Percentiles rank a stretch among this genome's conserved stretches.
These are phyloP conservation scores for Didymodactylos carnosus DNA, from an alignment of 2,888 invertebrate species.

Conservation along the genomic window DNA sequence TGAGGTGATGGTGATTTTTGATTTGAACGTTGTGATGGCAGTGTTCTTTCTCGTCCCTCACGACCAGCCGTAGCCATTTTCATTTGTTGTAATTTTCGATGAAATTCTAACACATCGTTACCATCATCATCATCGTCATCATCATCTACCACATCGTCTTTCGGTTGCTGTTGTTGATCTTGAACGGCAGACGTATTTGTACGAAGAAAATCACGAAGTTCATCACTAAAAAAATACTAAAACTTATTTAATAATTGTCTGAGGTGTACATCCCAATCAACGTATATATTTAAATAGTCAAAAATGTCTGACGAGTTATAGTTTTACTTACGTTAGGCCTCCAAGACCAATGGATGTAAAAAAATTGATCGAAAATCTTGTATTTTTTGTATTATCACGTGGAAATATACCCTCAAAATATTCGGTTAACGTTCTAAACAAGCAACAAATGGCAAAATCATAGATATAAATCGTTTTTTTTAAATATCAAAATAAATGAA, in stretches of 20 bases:
- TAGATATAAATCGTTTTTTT: slow-evolving; percentile 4
- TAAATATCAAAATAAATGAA: no score
- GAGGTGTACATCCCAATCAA: no score
- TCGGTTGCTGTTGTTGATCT: neutral
- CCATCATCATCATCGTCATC: neutral
- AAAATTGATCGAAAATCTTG: slow-evolving; percentile 88
- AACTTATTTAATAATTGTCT: neutral
- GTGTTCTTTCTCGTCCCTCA: no score
- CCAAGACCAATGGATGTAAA: slow-evolving; percentile 90
- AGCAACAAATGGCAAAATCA: slow-evolving; percentile 38
- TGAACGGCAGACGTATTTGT: neutral
- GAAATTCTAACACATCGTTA: neutral
- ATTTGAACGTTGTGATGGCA: no score
- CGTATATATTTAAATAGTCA: no score
- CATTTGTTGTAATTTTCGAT: neutral
- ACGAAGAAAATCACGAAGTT: neutral
- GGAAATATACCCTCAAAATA: slow-evolving; percentile 82
- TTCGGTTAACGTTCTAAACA: slow-evolving; percentile 51
- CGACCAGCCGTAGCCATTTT: no score
- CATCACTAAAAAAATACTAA: neutral
- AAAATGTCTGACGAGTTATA: no score
- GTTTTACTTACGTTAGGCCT: slow-evolving; percentile 53
- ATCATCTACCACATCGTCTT: no score
- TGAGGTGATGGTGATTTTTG: no score
- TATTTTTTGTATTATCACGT: slow-evolving; percentile 79